phyloP scores from a whole-genome alignment of 2,888 invertebrate genomes.

The Hecatera dysodea region DNA sequence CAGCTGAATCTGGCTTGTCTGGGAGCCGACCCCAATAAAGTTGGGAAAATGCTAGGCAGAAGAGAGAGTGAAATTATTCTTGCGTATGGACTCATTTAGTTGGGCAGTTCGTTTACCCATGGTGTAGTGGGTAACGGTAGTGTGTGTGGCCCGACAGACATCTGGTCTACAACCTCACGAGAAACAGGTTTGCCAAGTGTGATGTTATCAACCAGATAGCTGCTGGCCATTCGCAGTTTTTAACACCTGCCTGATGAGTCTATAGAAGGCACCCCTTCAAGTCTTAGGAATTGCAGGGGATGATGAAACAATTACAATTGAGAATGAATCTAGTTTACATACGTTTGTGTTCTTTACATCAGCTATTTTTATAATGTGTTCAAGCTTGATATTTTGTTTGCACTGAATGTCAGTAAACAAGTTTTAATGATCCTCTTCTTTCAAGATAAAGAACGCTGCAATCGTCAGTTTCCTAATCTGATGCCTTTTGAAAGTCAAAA shows the following conservation, averaged over 20 bases:
- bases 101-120: slow-evolving; percentile 24
- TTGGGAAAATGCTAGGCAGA: no score
- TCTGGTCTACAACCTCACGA: slow-evolving; percentile 39
- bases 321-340: neutral
- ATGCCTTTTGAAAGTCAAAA: slow-evolving; percentile 53
- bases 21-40: no score
- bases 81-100: slow-evolving; percentile 1
- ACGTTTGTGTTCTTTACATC: neutral
- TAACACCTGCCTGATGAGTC: slow-evolving; percentile 8
- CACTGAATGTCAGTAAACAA: slow-evolving; percentile 32
- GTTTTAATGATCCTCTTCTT: slow-evolving; percentile 20
- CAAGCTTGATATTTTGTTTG: slow-evolving; percentile 26
- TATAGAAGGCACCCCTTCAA: no score
- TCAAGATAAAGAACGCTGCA: slow-evolving; percentile 47
- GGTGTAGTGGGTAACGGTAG: slow-evolving; percentile 39
- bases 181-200: slow-evolving; percentile 43
- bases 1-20: no score
- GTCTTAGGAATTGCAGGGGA: neutral
- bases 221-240: slow-evolving; percentile 37
- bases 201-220: slow-evolving; percentile 43
- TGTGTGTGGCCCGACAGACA: slow-evolving; percentile 49
- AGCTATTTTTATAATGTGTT: slow-evolving; percentile 4
- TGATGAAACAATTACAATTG: neutral
- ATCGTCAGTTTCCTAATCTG: slow-evolving; percentile 39
- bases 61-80: no score